A percentile compares a stretch with the other conserved stretches of the same genome.
Evolutionary conservation across 2,888 invertebrate species (phyloP).

Genomic region (Agonopterix arenella): DNA sequence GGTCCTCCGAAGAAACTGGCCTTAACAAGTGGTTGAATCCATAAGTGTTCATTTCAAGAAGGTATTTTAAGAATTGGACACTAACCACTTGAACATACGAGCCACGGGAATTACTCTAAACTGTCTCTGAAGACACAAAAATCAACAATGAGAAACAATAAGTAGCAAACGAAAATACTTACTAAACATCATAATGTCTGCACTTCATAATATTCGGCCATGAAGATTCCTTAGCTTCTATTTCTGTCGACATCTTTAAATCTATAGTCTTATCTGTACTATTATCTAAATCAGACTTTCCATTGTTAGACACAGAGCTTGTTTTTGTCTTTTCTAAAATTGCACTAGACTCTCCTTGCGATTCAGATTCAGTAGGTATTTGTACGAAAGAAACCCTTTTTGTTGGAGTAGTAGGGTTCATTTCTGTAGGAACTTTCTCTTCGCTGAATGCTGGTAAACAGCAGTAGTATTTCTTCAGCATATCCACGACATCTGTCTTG

Average conservation of each 20-base stretch:
- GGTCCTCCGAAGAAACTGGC: too few relatives aligned
- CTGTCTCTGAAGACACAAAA: too few relatives aligned
- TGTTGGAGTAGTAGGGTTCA: conserved; percentile 50
- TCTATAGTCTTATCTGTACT: conserved; percentile 48
- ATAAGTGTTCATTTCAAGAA: too few relatives aligned
- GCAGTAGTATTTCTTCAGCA: conserved; percentile 77
- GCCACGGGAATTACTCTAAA: too few relatives aligned
- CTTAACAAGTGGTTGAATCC: too few relatives aligned
- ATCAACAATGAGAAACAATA: too few relatives aligned
- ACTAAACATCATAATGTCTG: conserved; percentile 84
- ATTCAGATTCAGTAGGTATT: conserved; percentile 36
- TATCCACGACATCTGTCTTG: conserved; percentile 80
- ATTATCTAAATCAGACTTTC: conserved; percentile 33
- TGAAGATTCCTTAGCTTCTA: conserved; percentile 45
- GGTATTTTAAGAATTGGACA: too few relatives aligned
- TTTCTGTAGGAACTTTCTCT: conserved; percentile 37
- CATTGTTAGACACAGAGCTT: conserved; percentile 13
- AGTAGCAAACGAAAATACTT: too few relatives aligned
- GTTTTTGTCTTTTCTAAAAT: neutral
- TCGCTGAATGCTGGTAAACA: conserved; percentile 70
- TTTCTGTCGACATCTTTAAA: conserved; percentile 45
- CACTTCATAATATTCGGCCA: conserved; percentile 81
- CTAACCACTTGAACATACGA: too few relatives aligned
- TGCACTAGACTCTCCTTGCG: conserved; percentile 8
- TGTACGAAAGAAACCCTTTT: conserved; percentile 59